A percentile compares a stretch with the other conserved stretches of the same genome.
These are phyloP conservation scores for Camptogramma bilineatum DNA, from an alignment of 2,888 invertebrate species.

Conservation along the genomic window DNA sequence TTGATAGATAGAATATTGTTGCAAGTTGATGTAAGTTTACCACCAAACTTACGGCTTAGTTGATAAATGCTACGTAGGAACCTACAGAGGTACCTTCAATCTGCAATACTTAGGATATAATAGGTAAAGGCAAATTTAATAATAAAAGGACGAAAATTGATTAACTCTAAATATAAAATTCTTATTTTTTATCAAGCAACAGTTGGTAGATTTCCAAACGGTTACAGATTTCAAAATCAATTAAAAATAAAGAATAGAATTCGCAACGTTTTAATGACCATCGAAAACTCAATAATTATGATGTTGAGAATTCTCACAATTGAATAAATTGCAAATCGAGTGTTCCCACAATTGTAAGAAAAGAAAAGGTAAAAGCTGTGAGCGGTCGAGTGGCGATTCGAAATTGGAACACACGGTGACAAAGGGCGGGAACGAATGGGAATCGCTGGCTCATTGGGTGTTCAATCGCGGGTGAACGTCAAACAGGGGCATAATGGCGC, in stretches of 20 bases:
- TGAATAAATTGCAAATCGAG: conserved; percentile 64
- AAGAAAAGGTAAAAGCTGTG: conserved; percentile 57
- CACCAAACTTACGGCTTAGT: too few relatives aligned
- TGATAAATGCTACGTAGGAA: too few relatives aligned
- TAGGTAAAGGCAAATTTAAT: too few relatives aligned
- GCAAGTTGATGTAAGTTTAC: neutral
- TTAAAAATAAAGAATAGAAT: conserved; percentile 58
- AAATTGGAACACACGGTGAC: conserved; percentile 49
- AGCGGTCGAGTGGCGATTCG: conserved; percentile 73
- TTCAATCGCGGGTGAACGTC: conserved; percentile 71
- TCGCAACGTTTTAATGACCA: conserved; percentile 53
- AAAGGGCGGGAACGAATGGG: conserved; percentile 62
- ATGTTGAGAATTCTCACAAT: conserved; percentile 72
- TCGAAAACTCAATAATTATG: conserved; percentile 61
- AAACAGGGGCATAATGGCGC: conserved; percentile 69
- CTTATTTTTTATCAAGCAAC: neutral
- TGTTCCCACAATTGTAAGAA: conserved; percentile 75
- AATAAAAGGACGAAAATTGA: too few relatives aligned
- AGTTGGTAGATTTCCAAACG: conserved; percentile 27
- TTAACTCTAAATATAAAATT: too few relatives aligned
- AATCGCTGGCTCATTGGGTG: conserved; percentile 62
- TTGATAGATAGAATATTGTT: neutral
- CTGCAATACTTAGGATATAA: neutral
- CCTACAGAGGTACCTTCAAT: too few relatives aligned
- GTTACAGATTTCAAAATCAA: conserved; percentile 48